Conservation (phyloP, 2,113 vertebrate species). For the Brachyistius frenatus region DNA sequence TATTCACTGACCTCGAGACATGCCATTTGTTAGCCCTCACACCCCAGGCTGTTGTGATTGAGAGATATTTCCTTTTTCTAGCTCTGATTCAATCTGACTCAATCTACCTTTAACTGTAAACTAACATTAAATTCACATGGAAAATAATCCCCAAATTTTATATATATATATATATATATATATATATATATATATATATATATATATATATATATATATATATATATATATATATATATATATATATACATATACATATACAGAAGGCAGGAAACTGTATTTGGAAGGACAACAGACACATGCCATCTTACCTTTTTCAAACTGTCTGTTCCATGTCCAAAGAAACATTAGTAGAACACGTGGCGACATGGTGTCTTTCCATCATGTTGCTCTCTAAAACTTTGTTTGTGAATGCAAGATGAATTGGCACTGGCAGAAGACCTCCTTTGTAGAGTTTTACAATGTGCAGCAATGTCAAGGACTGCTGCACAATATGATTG, state of each 20-base stretch:
- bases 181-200: too few relatives aligned
- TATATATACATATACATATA: too few relatives aligned
- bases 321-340: background rate
- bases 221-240: too few relatives aligned
- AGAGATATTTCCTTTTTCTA: background rate
- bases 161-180: too few relatives aligned
- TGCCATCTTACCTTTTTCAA: background rate
- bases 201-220: too few relatives aligned
- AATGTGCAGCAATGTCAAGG: slow-evolving; percentile 41
- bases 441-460: slow-evolving; percentile 20
- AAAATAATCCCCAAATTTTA: background rate
- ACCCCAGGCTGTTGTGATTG: background rate
- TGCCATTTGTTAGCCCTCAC: background rate
- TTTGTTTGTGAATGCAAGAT: background rate
- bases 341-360: background rate
- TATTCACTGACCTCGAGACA: slow-evolving; percentile 39
- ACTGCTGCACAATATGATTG: slow-evolving; percentile 49
- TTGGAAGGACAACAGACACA: background rate
- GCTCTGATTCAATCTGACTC: background rate
- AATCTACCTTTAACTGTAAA: background rate
- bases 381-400: background rate
- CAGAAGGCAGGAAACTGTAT: background rate
- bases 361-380: background rate
- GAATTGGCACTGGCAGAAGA: slow-evolving; percentile 5
- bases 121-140: background rate